Evolutionary conservation across 2,888 invertebrate species (phyloP).

Genomic region (Meteorus cinctellus): DNA sequence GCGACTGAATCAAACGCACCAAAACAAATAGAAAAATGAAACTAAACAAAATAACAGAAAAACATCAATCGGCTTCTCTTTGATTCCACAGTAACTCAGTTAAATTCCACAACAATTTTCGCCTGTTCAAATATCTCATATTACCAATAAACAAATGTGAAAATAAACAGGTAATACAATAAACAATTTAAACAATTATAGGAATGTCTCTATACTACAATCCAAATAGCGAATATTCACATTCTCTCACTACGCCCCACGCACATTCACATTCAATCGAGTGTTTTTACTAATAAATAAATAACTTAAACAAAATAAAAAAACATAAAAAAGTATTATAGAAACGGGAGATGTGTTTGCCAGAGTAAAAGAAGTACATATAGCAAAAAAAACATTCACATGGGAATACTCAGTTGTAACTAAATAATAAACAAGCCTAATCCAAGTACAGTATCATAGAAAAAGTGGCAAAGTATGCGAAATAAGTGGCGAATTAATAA

Average conservation of each 20-base stretch:
- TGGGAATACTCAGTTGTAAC: conserved; percentile 23
- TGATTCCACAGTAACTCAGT: neutral
- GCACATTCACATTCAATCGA: neutral
- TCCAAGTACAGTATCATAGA: conserved; percentile 43
- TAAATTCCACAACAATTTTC: neutral
- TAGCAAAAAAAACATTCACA: neutral
- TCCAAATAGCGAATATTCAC: neutral
- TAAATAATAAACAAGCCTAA: conserved; percentile 50
- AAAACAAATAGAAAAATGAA: neutral
- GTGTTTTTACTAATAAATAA: neutral
- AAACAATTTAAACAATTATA: conserved; percentile 1
- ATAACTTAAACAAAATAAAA: conserved; percentile 17
- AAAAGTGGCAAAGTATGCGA: conserved; percentile 51
- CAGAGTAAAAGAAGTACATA: neutral
- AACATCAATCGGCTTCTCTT: neutral
- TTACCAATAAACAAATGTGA: neutral
- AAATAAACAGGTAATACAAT: neutral
- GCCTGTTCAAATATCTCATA: neutral
- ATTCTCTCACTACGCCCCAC: neutral
- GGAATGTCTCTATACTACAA: neutral
- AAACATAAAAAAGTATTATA: neutral
- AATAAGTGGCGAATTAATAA: conserved; percentile 67
- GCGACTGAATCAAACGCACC: neutral
- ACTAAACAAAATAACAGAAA: neutral
- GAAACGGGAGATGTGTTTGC: conserved; percentile 16